A percentile compares a stretch with the other conserved stretches of the same genome.
Evolutionary conservation across 2,888 invertebrate species (phyloP).

Genomic region (Steinernema scapterisci): DNA sequence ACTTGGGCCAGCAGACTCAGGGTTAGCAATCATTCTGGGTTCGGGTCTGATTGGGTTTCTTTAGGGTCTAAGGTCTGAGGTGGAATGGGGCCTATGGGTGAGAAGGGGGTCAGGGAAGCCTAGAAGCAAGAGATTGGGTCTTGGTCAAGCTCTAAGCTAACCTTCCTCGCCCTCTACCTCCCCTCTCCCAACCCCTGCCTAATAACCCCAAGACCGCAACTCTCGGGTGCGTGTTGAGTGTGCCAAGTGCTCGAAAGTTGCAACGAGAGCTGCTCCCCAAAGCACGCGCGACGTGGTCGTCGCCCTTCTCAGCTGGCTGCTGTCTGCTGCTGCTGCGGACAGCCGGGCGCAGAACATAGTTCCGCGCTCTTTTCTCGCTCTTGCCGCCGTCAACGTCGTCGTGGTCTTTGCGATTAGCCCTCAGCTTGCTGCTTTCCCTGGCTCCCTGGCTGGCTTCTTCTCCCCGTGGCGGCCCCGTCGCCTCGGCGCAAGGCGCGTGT

Average conservation of each 20-base stretch:
- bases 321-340: slow-evolving; percentile 8
- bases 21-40: neutral
- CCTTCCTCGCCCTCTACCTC: too few species aligned
- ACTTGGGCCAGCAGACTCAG: too few species aligned
- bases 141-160: too few species aligned
- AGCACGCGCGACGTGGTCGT: too few species aligned
- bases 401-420: too few species aligned
- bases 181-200: neutral
- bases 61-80: neutral
- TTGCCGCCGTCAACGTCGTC: too few species aligned
- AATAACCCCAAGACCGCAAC: neutral
- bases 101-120: too few species aligned
- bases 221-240: neutral
- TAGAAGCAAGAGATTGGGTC: too few species aligned
- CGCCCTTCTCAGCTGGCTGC: neutral
- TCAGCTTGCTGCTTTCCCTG: too few species aligned
- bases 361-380: too few species aligned
- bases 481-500: slow-evolving; percentile 1
- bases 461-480: slow-evolving; percentile 4
- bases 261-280: neutral
- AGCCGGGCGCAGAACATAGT: neutral
- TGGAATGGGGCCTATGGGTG: too few species aligned
- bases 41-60: neutral
- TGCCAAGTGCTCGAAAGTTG: slow-evolving; percentile 15
- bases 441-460: neutral